A percentile compares a stretch with the other conserved stretches of the same genome.
These are phyloP conservation scores for Lasioglossum figueresi DNA, from an alignment of 2,888 invertebrate genomes.

Conservation along the genomic window DNA sequence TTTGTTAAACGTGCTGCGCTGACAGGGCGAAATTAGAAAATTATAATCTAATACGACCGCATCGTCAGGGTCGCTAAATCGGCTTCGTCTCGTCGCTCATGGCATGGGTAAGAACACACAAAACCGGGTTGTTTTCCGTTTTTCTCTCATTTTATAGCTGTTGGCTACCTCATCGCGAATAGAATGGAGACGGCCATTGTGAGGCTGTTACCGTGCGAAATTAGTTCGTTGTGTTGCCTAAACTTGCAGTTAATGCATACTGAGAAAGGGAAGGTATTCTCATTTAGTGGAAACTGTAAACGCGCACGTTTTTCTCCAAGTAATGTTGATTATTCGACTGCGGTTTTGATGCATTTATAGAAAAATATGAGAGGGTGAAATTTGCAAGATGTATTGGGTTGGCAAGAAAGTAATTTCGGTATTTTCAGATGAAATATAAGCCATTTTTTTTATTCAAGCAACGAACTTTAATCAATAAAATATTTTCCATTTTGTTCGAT, in stretches of 20 bases:
- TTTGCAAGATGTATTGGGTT: no score
- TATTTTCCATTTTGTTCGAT: no score
- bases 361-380: no score
- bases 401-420: no score
- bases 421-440: no score
- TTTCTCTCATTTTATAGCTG: neutral
- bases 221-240: neutral
- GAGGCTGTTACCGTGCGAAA: neutral
- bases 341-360: no score
- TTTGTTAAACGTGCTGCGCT: slow-evolving; percentile 68
- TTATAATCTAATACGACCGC: slow-evolving; percentile 70
- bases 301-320: neutral
- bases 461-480: no score
- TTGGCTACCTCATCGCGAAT: neutral
- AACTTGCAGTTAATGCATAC: neutral
- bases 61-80: slow-evolving; percentile 49
- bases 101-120: neutral
- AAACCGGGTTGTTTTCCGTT: neutral
- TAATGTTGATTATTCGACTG: neutral
- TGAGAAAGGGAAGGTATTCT: neutral
- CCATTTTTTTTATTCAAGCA: no score
- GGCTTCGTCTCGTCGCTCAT: slow-evolving; percentile 37
- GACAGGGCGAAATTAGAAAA: slow-evolving; percentile 72
- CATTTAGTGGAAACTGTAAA: neutral
- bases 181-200: neutral